phyloP scores from a whole-genome alignment of 1,140 invertebrate genomes.

The Tetranychus urticae region DNA sequence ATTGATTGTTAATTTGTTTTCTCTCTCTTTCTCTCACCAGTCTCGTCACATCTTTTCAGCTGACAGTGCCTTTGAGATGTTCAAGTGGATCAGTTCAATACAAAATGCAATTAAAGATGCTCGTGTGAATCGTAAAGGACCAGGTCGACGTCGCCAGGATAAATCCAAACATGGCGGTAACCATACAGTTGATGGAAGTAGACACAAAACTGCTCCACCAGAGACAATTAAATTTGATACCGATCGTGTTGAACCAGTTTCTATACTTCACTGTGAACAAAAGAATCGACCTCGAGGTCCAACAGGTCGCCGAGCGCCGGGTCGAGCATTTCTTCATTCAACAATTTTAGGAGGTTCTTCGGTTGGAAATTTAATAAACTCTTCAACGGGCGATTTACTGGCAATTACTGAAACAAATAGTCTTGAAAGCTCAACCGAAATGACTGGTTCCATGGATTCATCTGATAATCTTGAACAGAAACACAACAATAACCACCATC shows the following conservation, averaged over 20 bases:
- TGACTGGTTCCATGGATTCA: too few relatives aligned
- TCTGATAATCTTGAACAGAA: too few relatives aligned
- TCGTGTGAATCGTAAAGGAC: background rate
- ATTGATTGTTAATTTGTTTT: too few relatives aligned
- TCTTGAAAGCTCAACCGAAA: too few relatives aligned
- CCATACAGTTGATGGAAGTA: background rate
- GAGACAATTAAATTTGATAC: background rate
- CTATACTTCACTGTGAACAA: background rate
- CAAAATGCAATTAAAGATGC: background rate
- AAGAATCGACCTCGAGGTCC: background rate
- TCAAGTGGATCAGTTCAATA: background rate
- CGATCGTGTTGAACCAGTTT: background rate
- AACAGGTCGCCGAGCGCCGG: background rate
- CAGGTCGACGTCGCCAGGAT: background rate
- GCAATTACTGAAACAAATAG: too few relatives aligned
- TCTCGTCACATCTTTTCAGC: background rate
- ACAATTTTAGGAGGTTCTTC: background rate
- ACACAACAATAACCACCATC: too few relatives aligned
- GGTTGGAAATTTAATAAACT: too few relatives aligned
- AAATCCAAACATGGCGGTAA: background rate
- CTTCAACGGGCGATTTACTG: too few relatives aligned
- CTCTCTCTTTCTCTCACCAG: too few relatives aligned
- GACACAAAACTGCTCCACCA: background rate
- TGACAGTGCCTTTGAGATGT: background rate
- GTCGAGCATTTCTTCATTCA: background rate